Base-by-base conservation (phyloP, 2,888 invertebrate species). In the Acrobasis repandana region DNA sequence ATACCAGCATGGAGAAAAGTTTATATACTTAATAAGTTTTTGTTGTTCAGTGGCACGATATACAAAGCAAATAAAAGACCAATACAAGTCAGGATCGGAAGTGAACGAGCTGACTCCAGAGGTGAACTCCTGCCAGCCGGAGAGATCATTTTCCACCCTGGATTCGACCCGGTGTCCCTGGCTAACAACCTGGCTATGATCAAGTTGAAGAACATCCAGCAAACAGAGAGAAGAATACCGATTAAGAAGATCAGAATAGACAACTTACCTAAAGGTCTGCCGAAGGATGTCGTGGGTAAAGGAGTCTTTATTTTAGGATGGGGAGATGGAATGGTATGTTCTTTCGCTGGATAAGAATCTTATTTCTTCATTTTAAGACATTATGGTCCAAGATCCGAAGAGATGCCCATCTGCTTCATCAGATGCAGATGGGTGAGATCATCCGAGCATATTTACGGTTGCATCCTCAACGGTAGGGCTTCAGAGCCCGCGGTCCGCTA, bases 251-350 rank as follows among this genome's bases (percentile, higher is more conserved):
- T 72, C 54, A 71, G 77, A 28, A 77, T 85, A 60, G 76, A 78
- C 58, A 70, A 38, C 9, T 64, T 57, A 9, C 43, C 65, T 0
- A 34, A 48, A 14, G 58, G 28, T 9, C 15, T 72, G 33, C 15
- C 62, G 1, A 52, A 56, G 5, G 33, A 64, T 47, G 61, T 65
- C 1, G 54, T 14, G 2, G 16, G 5, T 18, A 59, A 67, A 6
- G 58, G 61, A 8, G 63, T 83, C 18, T 61, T 67, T 9, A 67
- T 81, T 38, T 56, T 85, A 5, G 85, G 85, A 15, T 85, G 85
- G 85, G 84, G 81, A 1, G 69, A 70, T 2, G 72, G 59, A 60
- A 62, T 65, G 63, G 84, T 82, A 59, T 68, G 72, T 67, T 34
- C 9, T 28, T 38, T n/a, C 11, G 51, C 28, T 16, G n/a, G 50